Percentiles rank a stretch among this genome's conserved stretches.
phyloP scores from a whole-genome alignment of 53 echinoderm and acorn worm species.

The Arbacia lixula region DNA sequence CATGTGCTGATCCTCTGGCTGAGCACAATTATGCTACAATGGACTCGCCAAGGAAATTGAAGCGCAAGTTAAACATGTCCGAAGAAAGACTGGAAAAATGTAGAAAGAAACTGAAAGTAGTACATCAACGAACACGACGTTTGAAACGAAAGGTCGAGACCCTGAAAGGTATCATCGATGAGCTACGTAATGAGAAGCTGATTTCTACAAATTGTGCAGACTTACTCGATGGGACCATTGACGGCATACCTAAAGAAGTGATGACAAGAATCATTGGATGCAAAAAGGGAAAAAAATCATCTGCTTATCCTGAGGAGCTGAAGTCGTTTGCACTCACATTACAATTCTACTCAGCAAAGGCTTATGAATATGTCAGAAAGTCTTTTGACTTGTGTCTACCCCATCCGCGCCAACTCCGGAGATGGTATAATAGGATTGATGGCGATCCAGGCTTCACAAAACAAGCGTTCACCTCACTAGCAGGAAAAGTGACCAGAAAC shows the following conservation, averaged over 20 bases:
- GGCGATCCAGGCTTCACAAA: conserved; percentile 63
- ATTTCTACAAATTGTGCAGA: conserved; percentile 57
- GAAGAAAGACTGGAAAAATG: too few relatives aligned
- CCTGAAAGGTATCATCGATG: conserved; percentile 19
- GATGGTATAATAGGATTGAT: conserved; percentile 43
- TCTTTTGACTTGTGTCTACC: conserved; percentile 53
- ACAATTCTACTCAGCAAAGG: conserved; percentile 67
- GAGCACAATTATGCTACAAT: too few relatives aligned
- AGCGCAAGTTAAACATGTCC: too few relatives aligned
- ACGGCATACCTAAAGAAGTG: conserved; percentile 38
- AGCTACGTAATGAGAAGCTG: conserved; percentile 26
- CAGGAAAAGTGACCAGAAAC: not conserved
- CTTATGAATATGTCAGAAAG: conserved; percentile 60
- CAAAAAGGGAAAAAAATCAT: not conserved
- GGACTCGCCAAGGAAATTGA: too few relatives aligned
- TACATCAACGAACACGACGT: too few relatives aligned
- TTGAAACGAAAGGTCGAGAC: not conserved
- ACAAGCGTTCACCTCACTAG: conserved; percentile 25
- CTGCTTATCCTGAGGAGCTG: conserved; percentile 31
- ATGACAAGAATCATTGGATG: not conserved
- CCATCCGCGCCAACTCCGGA: conserved; percentile 30
- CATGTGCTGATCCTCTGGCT: too few relatives aligned
- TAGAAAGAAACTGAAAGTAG: too few relatives aligned
- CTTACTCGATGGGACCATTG: conserved; percentile 24
- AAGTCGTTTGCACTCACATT: conserved; percentile 59